Evolutionary conservation across 2,797 vertebrate species (phyloP), one percentile per base, ranked within the genome.

Genomic region (Ceryle rudis): DNA sequence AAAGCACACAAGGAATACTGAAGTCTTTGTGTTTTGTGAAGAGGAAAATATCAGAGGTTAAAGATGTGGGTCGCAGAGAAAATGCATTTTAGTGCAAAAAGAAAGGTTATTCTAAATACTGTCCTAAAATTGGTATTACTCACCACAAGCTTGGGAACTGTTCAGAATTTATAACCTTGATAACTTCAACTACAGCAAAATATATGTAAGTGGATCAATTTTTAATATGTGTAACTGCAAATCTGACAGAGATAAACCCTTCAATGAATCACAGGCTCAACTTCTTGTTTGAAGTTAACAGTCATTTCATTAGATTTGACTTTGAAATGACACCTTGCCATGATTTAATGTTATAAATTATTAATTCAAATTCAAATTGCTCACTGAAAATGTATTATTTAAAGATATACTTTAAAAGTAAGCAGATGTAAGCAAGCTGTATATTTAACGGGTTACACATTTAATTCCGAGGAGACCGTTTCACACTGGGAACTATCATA

Each of bases 191-290:
- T 81, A 41, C 23, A 93, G 42, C 47, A 73, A 86, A 49, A 88
- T 57, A 83, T 37, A 47, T 73, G 26, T 49, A 89, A 91, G 31
- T 91, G 11, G 60, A 93, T 93, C 75, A 71, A 49, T 86, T 96
- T 96, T 95, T 82, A 90, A 61, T 87, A 86, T 31, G 35, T 89
- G 52, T 81, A 94, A 93, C 91, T 65, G 46, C 55, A 96, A 87
- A 83, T 93, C 54, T 96, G 90, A 83, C 92, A 93, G 87, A 93
- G 72, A 94, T 33, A 95, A 96, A 93, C 69, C 39, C 41, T 94
- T 83, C 72, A 73, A 10, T 69, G 75, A 86, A 94, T 90, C 71
- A 89, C 47, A 90, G 72, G 60, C 25, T 91, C 81, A 93, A 44
- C 19, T 81, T 90, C 78, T 89, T 86, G 23, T 70, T 91, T 81